Evolutionary conservation across 2,113 vertebrate species (phyloP).

Genomic region (Gobius niger): DNA sequence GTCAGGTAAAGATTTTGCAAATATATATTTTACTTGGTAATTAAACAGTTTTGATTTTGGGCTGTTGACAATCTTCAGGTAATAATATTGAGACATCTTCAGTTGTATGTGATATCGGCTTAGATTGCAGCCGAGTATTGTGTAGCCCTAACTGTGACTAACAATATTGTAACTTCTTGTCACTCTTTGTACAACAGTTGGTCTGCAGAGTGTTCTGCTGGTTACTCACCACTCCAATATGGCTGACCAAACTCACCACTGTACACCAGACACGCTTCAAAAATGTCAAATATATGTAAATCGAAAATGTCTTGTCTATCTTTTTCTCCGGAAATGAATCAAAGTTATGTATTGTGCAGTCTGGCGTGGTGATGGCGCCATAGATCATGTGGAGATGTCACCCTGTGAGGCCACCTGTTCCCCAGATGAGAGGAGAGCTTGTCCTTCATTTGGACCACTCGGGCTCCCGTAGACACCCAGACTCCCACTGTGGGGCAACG

Average conservation of each 20-base stretch:
- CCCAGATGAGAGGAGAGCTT: conserved; percentile 57
- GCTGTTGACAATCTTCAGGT: background rate
- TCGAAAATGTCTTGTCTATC: conserved; percentile 27
- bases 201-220: conserved; percentile 34
- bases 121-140: background rate
- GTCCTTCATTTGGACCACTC: conserved; percentile 65
- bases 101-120: background rate
- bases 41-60: background rate
- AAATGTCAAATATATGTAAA: conserved; percentile 37
- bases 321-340: conserved; percentile 47
- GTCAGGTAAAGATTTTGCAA: background rate
- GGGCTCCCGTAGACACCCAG: conserved; percentile 56
- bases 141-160: conserved; percentile 9
- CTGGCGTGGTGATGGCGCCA: conserved; percentile 44
- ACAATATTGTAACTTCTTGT: conserved; percentile 26
- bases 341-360: conserved; percentile 49
- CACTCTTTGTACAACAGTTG: conserved; percentile 49
- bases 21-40: background rate
- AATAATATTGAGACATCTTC: background rate
- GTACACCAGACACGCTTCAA: conserved; percentile 25
- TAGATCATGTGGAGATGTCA: conserved; percentile 69
- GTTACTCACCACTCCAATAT: conserved; percentile 48
- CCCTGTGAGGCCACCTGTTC: conserved; percentile 75
- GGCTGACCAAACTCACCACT: conserved; percentile 23
- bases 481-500: conserved; percentile 61